Percentiles rank a stretch among this genome's conserved stretches.
Conservation (phyloP, 2,888 invertebrate genomes). For the Anorthoa munda region DNA sequence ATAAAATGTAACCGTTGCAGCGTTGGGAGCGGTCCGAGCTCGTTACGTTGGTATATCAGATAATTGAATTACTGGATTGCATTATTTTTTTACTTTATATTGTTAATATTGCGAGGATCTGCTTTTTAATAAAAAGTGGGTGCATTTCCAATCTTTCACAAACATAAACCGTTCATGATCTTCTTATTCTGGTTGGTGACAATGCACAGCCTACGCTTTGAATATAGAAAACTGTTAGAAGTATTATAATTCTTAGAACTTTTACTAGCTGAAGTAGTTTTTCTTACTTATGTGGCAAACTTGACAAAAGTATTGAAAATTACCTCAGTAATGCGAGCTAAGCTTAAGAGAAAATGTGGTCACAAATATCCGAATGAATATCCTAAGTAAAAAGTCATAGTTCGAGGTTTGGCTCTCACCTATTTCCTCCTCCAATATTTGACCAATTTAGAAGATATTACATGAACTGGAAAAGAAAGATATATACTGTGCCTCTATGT, state of each 20-base stretch:
- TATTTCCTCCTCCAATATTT: too few relatives aligned
- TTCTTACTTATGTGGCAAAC: too few relatives aligned
- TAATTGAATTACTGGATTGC: constrained; percentile 49
- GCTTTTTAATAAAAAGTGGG: constrained; percentile 20
- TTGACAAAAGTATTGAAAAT: too few relatives aligned
- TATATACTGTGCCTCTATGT: too few relatives aligned
- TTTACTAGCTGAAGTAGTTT: too few relatives aligned
- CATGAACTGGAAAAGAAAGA: too few relatives aligned
- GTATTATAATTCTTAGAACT: background rate
- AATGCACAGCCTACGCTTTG: background rate
- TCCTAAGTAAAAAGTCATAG: too few relatives aligned
- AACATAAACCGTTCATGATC: background rate
- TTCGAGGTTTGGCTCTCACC: too few relatives aligned
- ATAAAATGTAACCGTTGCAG: constrained; percentile 39
- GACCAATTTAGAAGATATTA: too few relatives aligned
- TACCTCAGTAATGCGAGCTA: too few relatives aligned
- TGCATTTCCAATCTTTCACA: background rate
- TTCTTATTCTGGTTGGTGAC: background rate
- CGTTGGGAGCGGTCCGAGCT: constrained; percentile 12
- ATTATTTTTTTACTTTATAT: constrained; percentile 37
- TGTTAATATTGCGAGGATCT: constrained; percentile 8
- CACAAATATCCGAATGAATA: too few relatives aligned
- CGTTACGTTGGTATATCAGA: constrained; percentile 30
- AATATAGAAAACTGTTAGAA: background rate
- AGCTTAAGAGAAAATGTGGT: too few relatives aligned